These are phyloP conservation scores for Congeria kusceri DNA, from an alignment of 2,888 invertebrate genomes.

Conservation along the genomic window DNA sequence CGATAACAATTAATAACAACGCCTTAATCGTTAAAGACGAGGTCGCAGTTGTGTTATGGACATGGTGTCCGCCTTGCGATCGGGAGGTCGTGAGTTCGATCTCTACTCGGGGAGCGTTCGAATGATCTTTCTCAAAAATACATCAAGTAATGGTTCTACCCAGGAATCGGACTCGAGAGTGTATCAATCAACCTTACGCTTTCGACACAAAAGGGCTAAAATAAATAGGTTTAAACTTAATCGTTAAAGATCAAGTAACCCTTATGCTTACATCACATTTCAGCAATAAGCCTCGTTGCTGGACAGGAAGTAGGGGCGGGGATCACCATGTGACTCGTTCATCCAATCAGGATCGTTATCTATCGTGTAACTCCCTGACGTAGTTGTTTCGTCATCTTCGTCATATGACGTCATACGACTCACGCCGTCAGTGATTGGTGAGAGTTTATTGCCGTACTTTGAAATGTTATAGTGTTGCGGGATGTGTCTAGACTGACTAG, in stretches of 20 bases:
- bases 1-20: background rate
- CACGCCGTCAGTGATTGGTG: conserved; percentile 41
- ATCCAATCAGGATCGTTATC: conserved; percentile 62
- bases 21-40: too few relatives aligned
- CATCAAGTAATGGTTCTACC: too few relatives aligned
- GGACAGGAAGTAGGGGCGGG: conserved; percentile 51
- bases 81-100: too few relatives aligned
- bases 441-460: conserved; percentile 35
- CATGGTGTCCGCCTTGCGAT: too few relatives aligned
- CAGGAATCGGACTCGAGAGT: too few relatives aligned
- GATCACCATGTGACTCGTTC: conserved; percentile 40
- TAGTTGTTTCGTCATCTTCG: conserved; percentile 65
- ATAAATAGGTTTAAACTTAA: too few relatives aligned
- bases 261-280: conserved; percentile 8
- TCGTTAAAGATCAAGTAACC: too few relatives aligned
- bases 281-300: conserved; percentile 65
- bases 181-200: too few relatives aligned
- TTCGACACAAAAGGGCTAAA: too few relatives aligned
- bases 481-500: conserved; percentile 20
- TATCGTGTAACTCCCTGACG: conserved; percentile 64
- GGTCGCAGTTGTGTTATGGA: too few relatives aligned
- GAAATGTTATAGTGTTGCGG: conserved; percentile 3
- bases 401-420: conserved; percentile 59
- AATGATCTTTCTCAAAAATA: too few relatives aligned
- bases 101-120: too few relatives aligned